Evolutionary conservation across 2,888 invertebrate species (phyloP).

Genomic region (Silvanus unidentatus): DNA sequence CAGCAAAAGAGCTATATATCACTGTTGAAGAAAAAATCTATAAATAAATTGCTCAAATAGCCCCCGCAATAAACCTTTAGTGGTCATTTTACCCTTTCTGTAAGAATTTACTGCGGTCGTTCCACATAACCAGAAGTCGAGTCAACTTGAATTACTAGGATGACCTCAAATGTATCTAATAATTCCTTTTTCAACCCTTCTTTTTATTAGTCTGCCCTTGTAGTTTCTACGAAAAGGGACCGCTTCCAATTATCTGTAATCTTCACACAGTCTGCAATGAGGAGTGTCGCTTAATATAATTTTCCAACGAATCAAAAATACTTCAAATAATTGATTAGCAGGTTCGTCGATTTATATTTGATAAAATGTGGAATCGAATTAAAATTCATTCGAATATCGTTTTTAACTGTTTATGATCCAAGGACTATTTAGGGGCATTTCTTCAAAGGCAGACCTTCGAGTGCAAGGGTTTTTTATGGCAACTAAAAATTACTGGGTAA

Average conservation of each 20-base stretch:
- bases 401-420: too few relatives aligned
- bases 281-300: too few relatives aligned
- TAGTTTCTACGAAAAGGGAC: background rate
- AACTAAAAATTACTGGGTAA: constrained; percentile 24
- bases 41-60: constrained; percentile 10
- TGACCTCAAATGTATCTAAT: constrained; percentile 18
- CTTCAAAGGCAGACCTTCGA: constrained; percentile 14
- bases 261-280: too few relatives aligned
- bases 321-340: too few relatives aligned
- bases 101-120: constrained; percentile 20
- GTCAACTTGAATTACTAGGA: constrained; percentile 15
- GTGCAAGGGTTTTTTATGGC: constrained; percentile 30
- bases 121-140: constrained; percentile 17
- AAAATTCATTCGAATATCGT: too few relatives aligned
- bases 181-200: constrained; percentile 21
- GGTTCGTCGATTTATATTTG: too few relatives aligned
- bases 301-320: too few relatives aligned
- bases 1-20: too few relatives aligned
- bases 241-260: constrained; percentile 1
- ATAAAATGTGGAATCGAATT: too few relatives aligned
- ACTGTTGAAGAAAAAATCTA: constrained; percentile 1
- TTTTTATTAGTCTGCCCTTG: constrained; percentile 19
- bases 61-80: constrained; percentile 15
- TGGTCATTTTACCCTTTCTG: constrained; percentile 20
- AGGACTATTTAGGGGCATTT: too few relatives aligned